Evolutionary conservation across 2,888 invertebrate species (phyloP), one percentile per base, ranked within the genome.

Genomic region (Eueremaeus valkanovi): DNA sequence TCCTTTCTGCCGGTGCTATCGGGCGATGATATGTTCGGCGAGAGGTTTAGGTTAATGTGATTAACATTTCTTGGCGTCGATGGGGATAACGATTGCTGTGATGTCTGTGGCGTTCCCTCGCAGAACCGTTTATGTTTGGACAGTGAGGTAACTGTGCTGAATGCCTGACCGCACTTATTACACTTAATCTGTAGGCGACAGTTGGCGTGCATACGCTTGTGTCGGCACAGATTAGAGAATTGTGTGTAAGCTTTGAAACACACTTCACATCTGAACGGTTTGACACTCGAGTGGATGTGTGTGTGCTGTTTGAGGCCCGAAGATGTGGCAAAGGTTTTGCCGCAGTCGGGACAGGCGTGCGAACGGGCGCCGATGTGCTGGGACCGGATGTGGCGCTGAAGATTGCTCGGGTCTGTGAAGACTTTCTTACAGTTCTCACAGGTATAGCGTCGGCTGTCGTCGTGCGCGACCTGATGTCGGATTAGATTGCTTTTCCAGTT

Each of bases 171-270:
- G 83, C 97, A 98, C 88, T 95, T 95, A 81, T 88, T 89, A 85
- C 97, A 98, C 86, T 94, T 95, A 82, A 93, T 92, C 83, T 92
- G 90, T 85, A 91, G 91, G 81, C 95, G 91, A 84, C 97, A 98
- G 83, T 93, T 92, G 74, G 92, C 90, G 87, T 99, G 99, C 95
- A 98, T 97, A 76, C 98, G 93, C 83, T 95, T 96, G 86, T 99
- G 99, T n/a, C 99, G 91, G 83, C 99, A 99, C 82, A 99, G 87
- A 84, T 99, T 99, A 51, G 97, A 98, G 85, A 99, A 99, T 86
- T 99, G 99, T 3, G 99, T 99, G 86, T 99, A 99, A 13, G 95
- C 91, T 87, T 99, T 99, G 83, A 91, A 91, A 86, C 99, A 99
- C 80, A 96, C 93, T 79, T 83, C 82, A 77, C 84, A 84, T 88